Conservation (phyloP, 2,888 invertebrate genomes). For the Lasioglossum vierecki region DNA sequence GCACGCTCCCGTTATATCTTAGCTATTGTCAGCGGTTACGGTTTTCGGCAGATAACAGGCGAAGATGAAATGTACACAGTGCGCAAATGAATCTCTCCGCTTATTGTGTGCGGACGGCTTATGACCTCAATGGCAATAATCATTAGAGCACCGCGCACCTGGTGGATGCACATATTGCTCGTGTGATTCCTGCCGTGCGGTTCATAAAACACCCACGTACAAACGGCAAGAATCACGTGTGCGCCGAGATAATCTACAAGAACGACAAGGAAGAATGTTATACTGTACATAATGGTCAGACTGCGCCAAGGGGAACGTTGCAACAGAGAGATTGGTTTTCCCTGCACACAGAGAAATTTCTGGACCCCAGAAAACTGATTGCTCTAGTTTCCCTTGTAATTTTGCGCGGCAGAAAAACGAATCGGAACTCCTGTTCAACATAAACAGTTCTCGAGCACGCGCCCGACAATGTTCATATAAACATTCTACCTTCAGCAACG, state of each 20-base stretch:
- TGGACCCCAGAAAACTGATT: not conserved
- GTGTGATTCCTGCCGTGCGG: not conserved
- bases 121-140: not conserved
- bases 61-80: not conserved
- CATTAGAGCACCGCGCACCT: not conserved
- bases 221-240: not conserved
- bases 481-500: not conserved
- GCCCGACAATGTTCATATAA: not conserved
- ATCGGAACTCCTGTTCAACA: not conserved
- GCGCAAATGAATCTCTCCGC: not conserved
- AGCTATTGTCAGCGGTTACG: not conserved
- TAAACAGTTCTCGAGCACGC: not conserved
- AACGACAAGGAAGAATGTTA: not conserved
- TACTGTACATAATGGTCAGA: not conserved
- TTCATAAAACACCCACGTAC: not conserved
- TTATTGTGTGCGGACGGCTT: not conserved
- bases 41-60: not conserved
- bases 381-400: not conserved
- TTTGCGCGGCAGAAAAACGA: not conserved
- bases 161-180: not conserved
- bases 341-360: not conserved
- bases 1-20: not conserved
- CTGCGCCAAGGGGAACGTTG: not conserved
- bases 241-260: not conserved
- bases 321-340: not conserved